Evolutionary conservation across 2,113 vertebrate genomes (phyloP), one percentile per base, ranked within the genome.

Genomic region (Cheirogaleus medius): DNA sequence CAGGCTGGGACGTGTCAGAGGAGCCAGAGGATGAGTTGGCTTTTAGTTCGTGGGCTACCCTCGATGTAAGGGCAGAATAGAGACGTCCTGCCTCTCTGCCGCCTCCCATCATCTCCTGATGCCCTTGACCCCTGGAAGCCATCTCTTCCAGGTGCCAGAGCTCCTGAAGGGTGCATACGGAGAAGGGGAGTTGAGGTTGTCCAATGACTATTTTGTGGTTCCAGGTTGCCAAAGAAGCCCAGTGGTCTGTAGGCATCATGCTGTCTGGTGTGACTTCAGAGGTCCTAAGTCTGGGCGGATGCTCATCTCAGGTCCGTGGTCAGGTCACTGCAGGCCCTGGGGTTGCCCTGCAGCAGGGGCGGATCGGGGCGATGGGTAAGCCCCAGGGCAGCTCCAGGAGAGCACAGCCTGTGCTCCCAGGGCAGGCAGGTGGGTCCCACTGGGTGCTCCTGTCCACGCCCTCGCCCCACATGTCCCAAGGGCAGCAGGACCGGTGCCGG

Each of bases 391-490:
- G 66, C 29, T 56, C 1, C 1, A 0, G 10, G 1, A 91, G 66
- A 78, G 97, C 82, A 90, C 60, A n/a, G 85, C 87, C 63, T 10
- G 54, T 10, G 90, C 66, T 69, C 74, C 32, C 21, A 27, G 77
- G 84, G 17, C 81, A 88, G 88, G 92, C 87, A 87, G 91, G 84
- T 90, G 81, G 73, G 91, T 87, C 54, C 37, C n/a, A 42, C 58
- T 29, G 17, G 12, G 17, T 3, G 49, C n/a, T 60, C 29, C 60
- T 32, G 49, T 56, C 78, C 9, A 42, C 18, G 49, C 42, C 10
- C 23, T 39, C 14, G 14, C n/a, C 69, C 21, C 1, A 9, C 2
- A 13, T 9, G 9, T 14, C 69, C 90, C 1, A 52, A 68, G 69
- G 44, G 37, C 12, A 7, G 69, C 15, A 39, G 44, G 93, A 76